Conservation (phyloP, 2,888 invertebrate genomes). For the Smittia aterrima region DNA sequence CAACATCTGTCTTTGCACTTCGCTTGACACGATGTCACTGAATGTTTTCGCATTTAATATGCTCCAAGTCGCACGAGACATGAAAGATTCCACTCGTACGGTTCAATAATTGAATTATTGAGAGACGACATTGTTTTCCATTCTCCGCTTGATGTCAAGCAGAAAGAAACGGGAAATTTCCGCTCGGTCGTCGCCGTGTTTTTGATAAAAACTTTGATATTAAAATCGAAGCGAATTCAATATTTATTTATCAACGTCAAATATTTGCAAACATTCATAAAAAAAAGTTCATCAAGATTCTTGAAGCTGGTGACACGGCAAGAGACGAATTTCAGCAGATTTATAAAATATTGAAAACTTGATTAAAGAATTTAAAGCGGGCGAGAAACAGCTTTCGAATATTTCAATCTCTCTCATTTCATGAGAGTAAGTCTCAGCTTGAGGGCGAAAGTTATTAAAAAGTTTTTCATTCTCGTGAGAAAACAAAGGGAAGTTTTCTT, state of each 20-base stretch:
- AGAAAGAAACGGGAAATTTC: not conserved
- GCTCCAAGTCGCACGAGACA: not conserved
- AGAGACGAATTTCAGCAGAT: too few species aligned
- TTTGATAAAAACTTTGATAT: constrained; percentile 2
- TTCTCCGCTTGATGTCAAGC: not conserved
- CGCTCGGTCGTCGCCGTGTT: not conserved
- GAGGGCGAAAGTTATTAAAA: not conserved
- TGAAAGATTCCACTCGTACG: not conserved
- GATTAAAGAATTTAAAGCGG: too few species aligned
- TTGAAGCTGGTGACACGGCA: too few species aligned
- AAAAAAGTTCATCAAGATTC: not conserved
- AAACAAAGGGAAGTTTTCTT: too few species aligned
- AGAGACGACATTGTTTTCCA: not conserved
- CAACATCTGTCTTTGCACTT: not conserved
- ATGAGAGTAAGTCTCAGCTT: too few species aligned
- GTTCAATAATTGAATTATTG: constrained; percentile 37
- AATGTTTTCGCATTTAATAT: not conserved
- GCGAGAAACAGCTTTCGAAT: too few species aligned
- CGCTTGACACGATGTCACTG: not conserved
- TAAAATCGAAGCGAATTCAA: constrained; percentile 2
- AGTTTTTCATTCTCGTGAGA: not conserved
- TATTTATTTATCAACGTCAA: not conserved
- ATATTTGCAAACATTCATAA: not conserved
- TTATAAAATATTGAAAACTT: too few species aligned
- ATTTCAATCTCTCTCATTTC: too few species aligned